Conservation (phyloP, 1,140 invertebrate species). For the Brachystomella parvula region DNA sequence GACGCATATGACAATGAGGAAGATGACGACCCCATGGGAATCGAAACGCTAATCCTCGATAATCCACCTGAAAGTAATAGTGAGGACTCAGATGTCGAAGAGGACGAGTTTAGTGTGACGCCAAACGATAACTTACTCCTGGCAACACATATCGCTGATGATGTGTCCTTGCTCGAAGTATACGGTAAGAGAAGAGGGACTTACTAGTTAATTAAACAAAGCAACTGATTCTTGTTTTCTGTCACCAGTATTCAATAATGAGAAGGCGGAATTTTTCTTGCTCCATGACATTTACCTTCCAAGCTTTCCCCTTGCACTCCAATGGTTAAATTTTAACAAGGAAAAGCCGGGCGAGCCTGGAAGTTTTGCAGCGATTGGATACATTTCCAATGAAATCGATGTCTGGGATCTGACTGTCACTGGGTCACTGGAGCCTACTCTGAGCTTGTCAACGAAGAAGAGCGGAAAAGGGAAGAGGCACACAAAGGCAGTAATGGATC, state of each 20-base stretch:
- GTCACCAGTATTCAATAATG: slow-evolving; percentile 78
- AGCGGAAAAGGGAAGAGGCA: slow-evolving; percentile 72
- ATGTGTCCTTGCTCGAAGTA: slow-evolving; percentile 76
- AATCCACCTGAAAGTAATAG: slow-evolving; percentile 49
- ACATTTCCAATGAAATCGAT: slow-evolving; percentile 82
- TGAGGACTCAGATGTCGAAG: slow-evolving; percentile 62
- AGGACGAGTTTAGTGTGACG: slow-evolving; percentile 83
- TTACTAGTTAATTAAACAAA: slow-evolving; percentile 4
- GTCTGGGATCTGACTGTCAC: slow-evolving; percentile 93
- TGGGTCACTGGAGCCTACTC: slow-evolving; percentile 76
- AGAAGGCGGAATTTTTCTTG: slow-evolving; percentile 77
- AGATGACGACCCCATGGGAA: slow-evolving; percentile 38
- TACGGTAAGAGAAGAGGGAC: slow-evolving; percentile 53
- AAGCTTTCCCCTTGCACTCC: slow-evolving; percentile 79
- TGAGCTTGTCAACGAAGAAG: slow-evolving; percentile 67
- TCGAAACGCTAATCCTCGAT: slow-evolving; percentile 56
- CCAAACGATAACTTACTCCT: slow-evolving; percentile 84
- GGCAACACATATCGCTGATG: slow-evolving; percentile 75
- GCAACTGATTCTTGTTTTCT: slow-evolving; percentile 17
- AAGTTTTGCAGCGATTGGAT: slow-evolving; percentile 83
- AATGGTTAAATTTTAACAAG: slow-evolving; percentile 79
- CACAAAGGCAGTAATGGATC: slow-evolving; percentile 78
- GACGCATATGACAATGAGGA: slow-evolving; percentile 41
- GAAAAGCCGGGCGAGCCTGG: slow-evolving; percentile 49
- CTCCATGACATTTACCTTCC: slow-evolving; percentile 87